Conservation (phyloP, 1,140 invertebrate species). For the Drosophila tropicalis region DNA sequence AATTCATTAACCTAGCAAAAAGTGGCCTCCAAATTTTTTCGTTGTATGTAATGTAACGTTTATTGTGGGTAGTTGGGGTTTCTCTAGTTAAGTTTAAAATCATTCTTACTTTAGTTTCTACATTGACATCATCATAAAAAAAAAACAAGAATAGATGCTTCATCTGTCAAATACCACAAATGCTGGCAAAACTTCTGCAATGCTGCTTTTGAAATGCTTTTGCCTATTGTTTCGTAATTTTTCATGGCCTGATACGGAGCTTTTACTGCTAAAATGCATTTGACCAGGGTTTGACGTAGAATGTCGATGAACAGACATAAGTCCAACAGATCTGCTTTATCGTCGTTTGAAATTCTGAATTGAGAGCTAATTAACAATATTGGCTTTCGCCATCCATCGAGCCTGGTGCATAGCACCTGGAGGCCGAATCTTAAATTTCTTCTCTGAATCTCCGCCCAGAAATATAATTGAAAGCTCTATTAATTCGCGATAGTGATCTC, state of each 20-base stretch:
- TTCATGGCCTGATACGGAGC: conserved; percentile 4
- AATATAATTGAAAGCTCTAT: neutral
- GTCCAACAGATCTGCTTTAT: neutral
- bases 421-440: conserved; percentile 1
- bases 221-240: no score
- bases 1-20: neutral
- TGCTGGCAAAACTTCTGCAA: no score
- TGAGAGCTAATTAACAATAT: neutral
- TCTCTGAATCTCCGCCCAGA: neutral
- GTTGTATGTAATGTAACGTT: neutral
- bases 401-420: neutral
- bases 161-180: neutral
- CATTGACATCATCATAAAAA: no score
- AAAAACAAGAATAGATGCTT: no score
- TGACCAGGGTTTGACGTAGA: neutral
- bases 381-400: neutral
- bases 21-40: neutral
- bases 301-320: conserved; percentile 11
- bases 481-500: neutral
- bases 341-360: neutral
- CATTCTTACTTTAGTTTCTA: no score
- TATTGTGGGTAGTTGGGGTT: no score
- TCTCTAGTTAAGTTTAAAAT: no score
- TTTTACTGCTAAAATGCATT: conserved; percentile 2
- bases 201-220: no score